Percentiles rank a stretch among this genome's conserved stretches.
Conservation (phyloP, 2,888 invertebrate species). For the Xestia rhomboidea region DNA sequence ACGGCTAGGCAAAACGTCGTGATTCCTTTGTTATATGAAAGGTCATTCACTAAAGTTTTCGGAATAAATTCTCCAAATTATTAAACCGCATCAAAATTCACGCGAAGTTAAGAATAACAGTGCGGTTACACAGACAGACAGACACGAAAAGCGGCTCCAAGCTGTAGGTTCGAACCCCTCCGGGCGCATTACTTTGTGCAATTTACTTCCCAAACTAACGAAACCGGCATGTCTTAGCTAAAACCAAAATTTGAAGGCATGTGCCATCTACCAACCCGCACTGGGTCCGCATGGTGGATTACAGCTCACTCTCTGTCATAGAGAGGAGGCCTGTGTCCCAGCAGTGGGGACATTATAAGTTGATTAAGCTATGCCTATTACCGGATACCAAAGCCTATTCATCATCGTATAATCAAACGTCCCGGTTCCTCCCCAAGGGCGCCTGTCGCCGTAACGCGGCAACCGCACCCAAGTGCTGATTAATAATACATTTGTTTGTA, state of each 20-base stretch:
- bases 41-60: no score
- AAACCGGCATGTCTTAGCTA: not conserved
- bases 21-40: not conserved
- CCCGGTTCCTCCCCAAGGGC: slow-evolving; percentile 9
- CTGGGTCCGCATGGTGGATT: not conserved
- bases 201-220: not conserved
- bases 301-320: not conserved
- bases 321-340: not conserved
- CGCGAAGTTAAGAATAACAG: no score
- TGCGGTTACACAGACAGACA: no score
- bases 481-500: slow-evolving; percentile 53
- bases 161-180: not conserved
- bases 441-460: slow-evolving; percentile 23
- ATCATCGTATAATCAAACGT: slow-evolving; percentile 28
- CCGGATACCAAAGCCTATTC: slow-evolving; percentile 1
- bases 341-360: not conserved
- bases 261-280: not conserved
- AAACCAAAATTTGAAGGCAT: not conserved
- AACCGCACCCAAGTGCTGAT: slow-evolving; percentile 40
- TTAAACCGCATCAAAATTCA: no score
- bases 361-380: not conserved
- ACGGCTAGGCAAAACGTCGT: not conserved
- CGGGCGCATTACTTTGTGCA: not conserved
- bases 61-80: no score
- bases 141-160: no score